These are phyloP conservation scores for Phymatocera aterrima DNA, from an alignment of 2,888 invertebrate genomes.

Conservation along the genomic window DNA sequence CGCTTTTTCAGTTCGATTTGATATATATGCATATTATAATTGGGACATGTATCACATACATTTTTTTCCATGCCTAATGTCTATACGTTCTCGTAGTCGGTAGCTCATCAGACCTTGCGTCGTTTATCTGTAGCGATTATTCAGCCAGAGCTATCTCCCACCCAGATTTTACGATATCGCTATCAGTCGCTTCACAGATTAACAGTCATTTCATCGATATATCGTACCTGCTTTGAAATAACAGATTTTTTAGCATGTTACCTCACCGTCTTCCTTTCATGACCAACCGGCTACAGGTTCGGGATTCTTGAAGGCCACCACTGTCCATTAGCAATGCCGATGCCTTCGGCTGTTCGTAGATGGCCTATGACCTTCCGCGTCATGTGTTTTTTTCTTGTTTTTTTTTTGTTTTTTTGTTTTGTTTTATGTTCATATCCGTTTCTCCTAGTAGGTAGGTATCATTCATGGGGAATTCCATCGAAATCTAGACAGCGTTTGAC, in stretches of 20 bases:
- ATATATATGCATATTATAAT: slow-evolving; percentile 9
- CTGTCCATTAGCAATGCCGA: slow-evolving; percentile 68
- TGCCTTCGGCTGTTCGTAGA: slow-evolving; percentile 58
- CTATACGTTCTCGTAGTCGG: neutral
- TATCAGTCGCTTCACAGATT: neutral
- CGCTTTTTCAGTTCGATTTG: too few relatives aligned
- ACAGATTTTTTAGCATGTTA: neutral
- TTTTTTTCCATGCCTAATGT: neutral
- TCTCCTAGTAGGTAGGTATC: neutral
- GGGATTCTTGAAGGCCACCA: slow-evolving; percentile 53
- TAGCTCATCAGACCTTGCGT: slow-evolving; percentile 4
- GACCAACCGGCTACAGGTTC: slow-evolving; percentile 16
- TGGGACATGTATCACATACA: neutral
- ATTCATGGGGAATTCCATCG: too few relatives aligned
- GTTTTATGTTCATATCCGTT: neutral
- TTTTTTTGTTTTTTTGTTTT: slow-evolving; percentile 47
- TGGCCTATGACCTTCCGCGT: slow-evolving; percentile 62
- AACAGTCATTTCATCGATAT: neutral
- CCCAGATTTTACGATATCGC: slow-evolving; percentile 4
- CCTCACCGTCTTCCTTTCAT: neutral
- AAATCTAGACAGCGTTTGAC: too few relatives aligned
- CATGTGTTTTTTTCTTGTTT: slow-evolving; percentile 62
- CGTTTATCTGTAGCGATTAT: neutral
- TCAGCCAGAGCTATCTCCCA: neutral
- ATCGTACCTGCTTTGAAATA: neutral